Evolutionary conservation across 2,888 invertebrate genomes (phyloP), one percentile per base, ranked within the genome.

Genomic region (Tachystola acroxantha): DNA sequence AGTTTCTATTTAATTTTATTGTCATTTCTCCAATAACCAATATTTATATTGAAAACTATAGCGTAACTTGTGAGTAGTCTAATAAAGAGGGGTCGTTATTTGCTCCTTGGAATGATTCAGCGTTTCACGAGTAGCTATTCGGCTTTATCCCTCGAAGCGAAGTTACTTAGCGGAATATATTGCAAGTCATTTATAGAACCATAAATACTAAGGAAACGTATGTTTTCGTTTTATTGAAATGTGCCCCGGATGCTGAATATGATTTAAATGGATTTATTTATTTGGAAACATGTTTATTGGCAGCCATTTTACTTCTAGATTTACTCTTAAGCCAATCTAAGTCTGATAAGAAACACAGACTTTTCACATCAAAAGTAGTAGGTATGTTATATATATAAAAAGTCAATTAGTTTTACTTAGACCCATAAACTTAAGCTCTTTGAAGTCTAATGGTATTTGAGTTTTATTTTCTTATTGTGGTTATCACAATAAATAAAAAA

Each of bases 111-210:
- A 22, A 34, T 45, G 45, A 45, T 27, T 40, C 37, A 38, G 38
- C 42, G 7, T 10, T 39, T 32, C 19, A 27, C 11, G 7, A 42
- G 37, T 30, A 22, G 37, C 37, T 35, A 41, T 34, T 24, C 19
- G 32, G 30, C 29, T 34, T 24, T 26, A 14, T 32, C 25, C 24
- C 33, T 30, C 28, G 16, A 10, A 26, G 28, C 36, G 34, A 7
- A 45, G 24, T 42, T 26, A 36, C 36, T 42, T 45, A 39, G 35
- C 32, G 22, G 14, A 38, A 45, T 32, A 36, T 39, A 39, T 34
- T 13, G 42, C 45, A 45, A 45, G 42, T 42, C 42, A 42, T 38
- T 36, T 38, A 38, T 40, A 10, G 26, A 26, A 31, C 10, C 19
- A 35, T 34, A 13, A 22, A 37, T 14, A 19, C 14, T 27, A 27